phyloP scores from a whole-genome alignment of 2,113 vertebrate species.

The Acanthisitta chloris region DNA sequence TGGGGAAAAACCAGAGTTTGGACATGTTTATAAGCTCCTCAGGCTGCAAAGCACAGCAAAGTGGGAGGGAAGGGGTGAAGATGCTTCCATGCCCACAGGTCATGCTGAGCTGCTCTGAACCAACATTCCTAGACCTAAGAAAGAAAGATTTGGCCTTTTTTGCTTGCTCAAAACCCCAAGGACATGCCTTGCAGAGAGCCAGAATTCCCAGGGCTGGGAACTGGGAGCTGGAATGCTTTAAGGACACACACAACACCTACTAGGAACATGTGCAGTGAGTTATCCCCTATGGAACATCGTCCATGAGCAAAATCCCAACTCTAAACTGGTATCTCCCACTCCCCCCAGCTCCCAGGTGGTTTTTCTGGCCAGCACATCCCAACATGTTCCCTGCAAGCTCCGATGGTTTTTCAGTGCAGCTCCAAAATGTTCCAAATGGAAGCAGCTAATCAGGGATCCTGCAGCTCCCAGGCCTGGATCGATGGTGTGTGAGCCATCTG shows the following conservation, averaged over 20 bases:
- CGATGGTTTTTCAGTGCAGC: neutral
- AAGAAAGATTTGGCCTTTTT: neutral
- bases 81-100: neutral
- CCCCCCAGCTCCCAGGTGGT: neutral
- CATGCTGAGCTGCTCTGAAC: fast-evolving
- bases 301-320: neutral
- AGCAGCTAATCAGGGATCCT: constrained; percentile 58
- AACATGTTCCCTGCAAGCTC: constrained; percentile 35
- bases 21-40: neutral
- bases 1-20: neutral
- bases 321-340: fast-evolving
- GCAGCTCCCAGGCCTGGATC: constrained; percentile 41
- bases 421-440: constrained; percentile 39
- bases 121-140: neutral
- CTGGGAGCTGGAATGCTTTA: neutral
- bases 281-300: neutral
- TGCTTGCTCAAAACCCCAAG: neutral
- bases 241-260: neutral
- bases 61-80: neutral
- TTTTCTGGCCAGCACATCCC: neutral
- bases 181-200: neutral
- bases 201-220: neutral
- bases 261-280: neutral
- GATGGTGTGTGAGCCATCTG: constrained; percentile 49
- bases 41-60: neutral